Evolutionary conservation across 1,140 invertebrate species (phyloP), one percentile per base, ranked within the genome.

Genomic region (Drosophila guanche): DNA sequence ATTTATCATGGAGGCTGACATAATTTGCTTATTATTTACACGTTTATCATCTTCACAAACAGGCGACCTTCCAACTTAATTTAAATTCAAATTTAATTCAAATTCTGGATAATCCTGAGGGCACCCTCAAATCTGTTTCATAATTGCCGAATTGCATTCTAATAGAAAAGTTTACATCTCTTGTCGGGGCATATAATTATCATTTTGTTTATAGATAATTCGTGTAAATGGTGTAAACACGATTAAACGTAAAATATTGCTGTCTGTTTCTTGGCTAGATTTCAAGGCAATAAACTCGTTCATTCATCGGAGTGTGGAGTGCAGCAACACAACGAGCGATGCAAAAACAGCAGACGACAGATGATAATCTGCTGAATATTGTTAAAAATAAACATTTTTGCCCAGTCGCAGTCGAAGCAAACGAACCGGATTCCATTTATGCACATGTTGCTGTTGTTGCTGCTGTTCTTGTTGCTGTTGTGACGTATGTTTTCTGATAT

Each of bases 341-440:
- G 22, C 37, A 27, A 40, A 27, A 50, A 53, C 40, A 43, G 33
- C 73, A 69, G 66, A 72, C 81, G 68, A 86, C 77, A 85, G 68
- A 86, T 85, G 81, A 86, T 86, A 80, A 86, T 77, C 83, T 62
- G 66, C 66, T 79, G 58, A 84, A 84, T 79, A 68, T 79, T 77
- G 61, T 81, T 86, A 86, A 81, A 86, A 86, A 86, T 86, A 86
- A 86, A 81, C 76, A 80, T 65, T 63, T 71, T 57, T 51, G 40
- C 52, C 50, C 23, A 58, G 70, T 27, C 60, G 3, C 47, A 41
- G 48, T 22, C 6, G 37, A 22, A 43, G 46, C 62, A 76, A 48
- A 48, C 76, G 62, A 86, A 85, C 81, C 80, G 81, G 80, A 85
- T 86, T 85, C 76, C 76, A 76, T 54, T 67, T 59, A 48, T 63